phyloP scores from a whole-genome alignment of 2,113 vertebrate genomes.

The Atrichornis clamosus region DNA sequence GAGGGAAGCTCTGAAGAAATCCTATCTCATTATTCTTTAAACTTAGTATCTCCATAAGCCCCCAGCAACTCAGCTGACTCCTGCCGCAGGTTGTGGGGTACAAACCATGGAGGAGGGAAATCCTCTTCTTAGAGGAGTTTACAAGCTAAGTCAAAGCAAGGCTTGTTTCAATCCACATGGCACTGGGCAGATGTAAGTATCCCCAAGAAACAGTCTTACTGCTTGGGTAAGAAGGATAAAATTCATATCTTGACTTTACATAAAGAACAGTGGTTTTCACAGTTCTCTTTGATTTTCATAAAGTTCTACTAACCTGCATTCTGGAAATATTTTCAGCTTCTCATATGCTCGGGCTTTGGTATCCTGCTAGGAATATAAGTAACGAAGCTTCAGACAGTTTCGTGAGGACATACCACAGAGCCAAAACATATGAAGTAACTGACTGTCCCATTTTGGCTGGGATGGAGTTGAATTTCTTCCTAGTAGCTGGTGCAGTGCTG shows the following conservation, averaged over 20 bases:
- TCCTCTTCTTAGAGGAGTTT: neutral
- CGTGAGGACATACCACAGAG: neutral
- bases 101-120: neutral
- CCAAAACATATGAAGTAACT: neutral
- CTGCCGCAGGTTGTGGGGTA: neutral
- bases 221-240: neutral
- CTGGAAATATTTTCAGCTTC: neutral
- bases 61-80: neutral
- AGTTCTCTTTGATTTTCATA: neutral
- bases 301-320: neutral
- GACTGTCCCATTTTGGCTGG: neutral
- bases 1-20: neutral
- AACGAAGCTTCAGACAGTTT: neutral
- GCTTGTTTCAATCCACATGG: neutral
- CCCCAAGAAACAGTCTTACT: neutral
- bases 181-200: neutral
- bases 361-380: neutral
- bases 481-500: neutral
- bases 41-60: neutral
- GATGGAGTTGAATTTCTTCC: neutral
- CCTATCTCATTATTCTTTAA: neutral
- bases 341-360: neutral
- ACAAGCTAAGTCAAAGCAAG: neutral
- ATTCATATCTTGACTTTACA: neutral
- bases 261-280: neutral